These are phyloP conservation scores for Adelges cooleyi DNA, from an alignment of 1,140 invertebrate species.

Conservation along the genomic window DNA sequence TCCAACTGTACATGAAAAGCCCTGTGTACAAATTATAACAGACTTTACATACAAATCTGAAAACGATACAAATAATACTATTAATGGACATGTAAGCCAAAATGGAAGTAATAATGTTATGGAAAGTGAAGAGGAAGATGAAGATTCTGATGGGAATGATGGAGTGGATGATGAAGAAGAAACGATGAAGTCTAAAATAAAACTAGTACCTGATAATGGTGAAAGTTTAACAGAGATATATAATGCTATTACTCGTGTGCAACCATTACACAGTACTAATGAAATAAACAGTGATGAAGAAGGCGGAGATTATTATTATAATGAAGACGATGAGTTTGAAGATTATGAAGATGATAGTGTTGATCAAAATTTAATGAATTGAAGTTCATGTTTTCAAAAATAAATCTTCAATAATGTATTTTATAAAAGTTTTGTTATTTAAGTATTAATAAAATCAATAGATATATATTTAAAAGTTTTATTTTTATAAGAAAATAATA, in stretches of 20 bases:
- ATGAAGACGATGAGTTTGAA: conserved; percentile 20
- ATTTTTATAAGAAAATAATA: too few species aligned
- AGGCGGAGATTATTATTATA: background rate
- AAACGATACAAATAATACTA: background rate
- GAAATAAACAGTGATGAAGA: conserved; percentile 8
- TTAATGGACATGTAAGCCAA: background rate
- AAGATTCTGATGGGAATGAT: background rate
- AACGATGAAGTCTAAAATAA: conserved; percentile 24
- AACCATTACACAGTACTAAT: conserved; percentile 4
- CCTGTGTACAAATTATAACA: conserved; percentile 9
- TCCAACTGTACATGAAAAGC: conserved; percentile 11
- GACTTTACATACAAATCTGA: conserved; percentile 10
- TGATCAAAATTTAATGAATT: conserved; percentile 1
- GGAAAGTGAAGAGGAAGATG: background rate
- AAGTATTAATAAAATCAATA: too few species aligned
- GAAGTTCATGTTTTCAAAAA: too few species aligned
- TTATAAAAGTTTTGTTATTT: too few species aligned
- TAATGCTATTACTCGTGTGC: conserved; percentile 10
- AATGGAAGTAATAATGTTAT: background rate
- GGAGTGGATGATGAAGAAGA: background rate
- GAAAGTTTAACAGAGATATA: conserved; percentile 7
- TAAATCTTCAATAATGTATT: too few species aligned
- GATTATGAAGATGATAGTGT: conserved; percentile 8
- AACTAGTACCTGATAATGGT: conserved; percentile 6
- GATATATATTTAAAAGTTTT: too few species aligned